Base-by-base conservation (phyloP, 2,113 vertebrate genomes). In the Rutilus rutilus region DNA sequence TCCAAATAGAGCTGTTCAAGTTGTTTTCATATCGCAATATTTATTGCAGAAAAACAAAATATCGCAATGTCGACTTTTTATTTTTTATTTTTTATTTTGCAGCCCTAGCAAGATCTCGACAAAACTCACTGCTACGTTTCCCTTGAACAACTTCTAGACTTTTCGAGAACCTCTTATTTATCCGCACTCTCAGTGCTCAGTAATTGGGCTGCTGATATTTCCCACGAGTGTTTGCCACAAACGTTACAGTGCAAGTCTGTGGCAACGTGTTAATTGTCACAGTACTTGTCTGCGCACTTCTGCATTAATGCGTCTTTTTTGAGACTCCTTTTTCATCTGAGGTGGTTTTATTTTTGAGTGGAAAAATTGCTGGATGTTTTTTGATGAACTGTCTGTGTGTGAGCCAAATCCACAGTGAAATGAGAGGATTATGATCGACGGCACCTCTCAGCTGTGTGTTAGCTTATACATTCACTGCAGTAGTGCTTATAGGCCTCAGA, bases 341-440 rank as follows among this genome's bases (percentile, higher is more conserved):
- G 59, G 23, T 25, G 6, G 57, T 45, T 62, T 79, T 62, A 75
- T 25, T 78, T 78, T 78, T 57, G 10, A n/a, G 4, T 33, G 19
- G 9, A 23, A 71, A 71, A 42, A 71, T 1, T 1, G 33, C 42
- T 15, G 33, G 33, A 23, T 4, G 21, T 74, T 47, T 78, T 60
- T 78, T 78, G 54, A 79, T 79, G 33, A 79, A 42, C 54, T 17
- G 25, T 52, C 75, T 78, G 54, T 36, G 25, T 7, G 11, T 39
- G 30, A 33, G 9, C 52, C 33, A 78, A 59, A 78, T 78, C 33
- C 78, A 80, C 23, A 64, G 39, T 47, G 39, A 80, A 80, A 80
- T 65, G 78, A 64, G 14, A 45, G 78, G 39, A 80, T 47, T 80
- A n/a, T 50, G 33, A 77, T 36, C 27, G 45, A 78, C 30, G 36